Conservation (phyloP, 2,888 invertebrate genomes). For the Dermolepida albohirtum region DNA sequence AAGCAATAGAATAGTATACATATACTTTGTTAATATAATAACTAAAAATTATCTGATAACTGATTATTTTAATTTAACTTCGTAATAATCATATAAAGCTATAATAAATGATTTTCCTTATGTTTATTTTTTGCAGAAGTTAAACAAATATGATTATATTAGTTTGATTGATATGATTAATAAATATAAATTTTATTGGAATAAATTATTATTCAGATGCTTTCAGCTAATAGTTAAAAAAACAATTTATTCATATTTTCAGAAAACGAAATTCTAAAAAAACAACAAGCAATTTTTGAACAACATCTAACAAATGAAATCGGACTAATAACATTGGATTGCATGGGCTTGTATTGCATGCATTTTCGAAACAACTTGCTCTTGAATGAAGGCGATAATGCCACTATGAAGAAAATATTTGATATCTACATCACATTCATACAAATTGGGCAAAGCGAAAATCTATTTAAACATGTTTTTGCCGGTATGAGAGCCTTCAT, state of each 20-base stretch:
- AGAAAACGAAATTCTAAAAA: slow-evolving; percentile 70
- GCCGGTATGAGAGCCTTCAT: slow-evolving; percentile 92
- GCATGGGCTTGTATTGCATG: slow-evolving; percentile 85
- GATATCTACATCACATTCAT: slow-evolving; percentile 89
- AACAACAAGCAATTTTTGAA: slow-evolving; percentile 76
- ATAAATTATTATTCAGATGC: too few species aligned
- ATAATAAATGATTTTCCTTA: background rate
- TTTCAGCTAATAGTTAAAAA: too few species aligned
- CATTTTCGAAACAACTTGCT: slow-evolving; percentile 74
- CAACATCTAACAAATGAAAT: slow-evolving; percentile 91
- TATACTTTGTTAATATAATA: too few species aligned
- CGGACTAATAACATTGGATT: slow-evolving; percentile 88
- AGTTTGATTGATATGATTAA: too few species aligned
- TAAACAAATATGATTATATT: too few species aligned
- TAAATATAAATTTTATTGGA: too few species aligned
- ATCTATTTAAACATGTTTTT: slow-evolving; percentile 89
- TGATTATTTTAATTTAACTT: too few species aligned
- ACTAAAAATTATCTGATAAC: too few species aligned
- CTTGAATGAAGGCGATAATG: slow-evolving; percentile 75
- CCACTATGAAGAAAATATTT: slow-evolving; percentile 84
- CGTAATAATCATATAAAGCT: background rate
- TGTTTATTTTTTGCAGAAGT: background rate
- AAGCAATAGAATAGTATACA: too few species aligned
- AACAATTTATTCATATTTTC: slow-evolving; percentile 46
- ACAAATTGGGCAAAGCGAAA: slow-evolving; percentile 91